Evolutionary conservation across 2,888 invertebrate genomes (phyloP), one percentile per base, ranked within the genome.

Genomic region (Ophraella communa): DNA sequence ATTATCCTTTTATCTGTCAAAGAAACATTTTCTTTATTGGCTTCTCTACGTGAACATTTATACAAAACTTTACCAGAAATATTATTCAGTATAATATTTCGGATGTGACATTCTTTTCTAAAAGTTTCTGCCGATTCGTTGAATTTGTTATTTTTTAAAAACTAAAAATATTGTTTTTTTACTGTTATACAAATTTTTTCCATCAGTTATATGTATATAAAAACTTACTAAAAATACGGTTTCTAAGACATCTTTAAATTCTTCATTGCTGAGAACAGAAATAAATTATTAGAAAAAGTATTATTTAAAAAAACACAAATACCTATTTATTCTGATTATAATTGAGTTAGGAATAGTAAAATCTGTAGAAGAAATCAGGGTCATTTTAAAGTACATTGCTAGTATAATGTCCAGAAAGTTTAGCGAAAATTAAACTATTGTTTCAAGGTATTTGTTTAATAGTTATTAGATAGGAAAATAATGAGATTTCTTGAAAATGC

Each of bases 1-100:
- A 30, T 30, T 20, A 45, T 35, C 18, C 23, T 24, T 56, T 20
- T 21, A 8, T 56, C 45, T 23, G 80, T 17, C 5, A 18, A 17
- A 17, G 17, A 17, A 33, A 52, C 18, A n/a, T 53, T 53, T 11
- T 53, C 20, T 53, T 33, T n/a, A n/a, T 20, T 33, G 1, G 33
- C n/a, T 4, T 14, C 33, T 33, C 35, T 35, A 3, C 14, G 27
- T n/a, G 27, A 56, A 49, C 21, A 35, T 27, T 57, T 47, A 7
- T 57, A 57, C 3, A 49, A 23, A 1, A 57, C 57, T n/a, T 27
- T 35, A 8, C 57, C 57, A 14, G 57, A 47, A 57, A 49, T 35
- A 23, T 57, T 57, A 14, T 18, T 45, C 18, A 56, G 4, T 7
- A 20, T 14, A 20, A 56, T 56, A 21, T 45, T 20, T 8, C 10